Percentiles rank a stretch among this genome's conserved stretches.
Evolutionary conservation across 2,113 vertebrate species (phyloP).

Genomic region (Microcebus murinus): DNA sequence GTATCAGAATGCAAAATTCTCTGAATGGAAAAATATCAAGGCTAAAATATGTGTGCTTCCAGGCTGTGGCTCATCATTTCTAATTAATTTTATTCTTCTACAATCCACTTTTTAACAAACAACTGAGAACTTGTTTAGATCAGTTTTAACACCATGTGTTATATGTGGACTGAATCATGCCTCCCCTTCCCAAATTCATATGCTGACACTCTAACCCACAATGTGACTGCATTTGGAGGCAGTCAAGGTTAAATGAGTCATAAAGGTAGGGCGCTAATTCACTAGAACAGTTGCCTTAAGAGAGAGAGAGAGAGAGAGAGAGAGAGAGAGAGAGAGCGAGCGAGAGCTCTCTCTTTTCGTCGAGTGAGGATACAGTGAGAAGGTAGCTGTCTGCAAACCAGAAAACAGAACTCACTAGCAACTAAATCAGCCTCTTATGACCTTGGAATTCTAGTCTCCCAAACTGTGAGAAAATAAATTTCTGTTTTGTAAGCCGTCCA

Average conservation of each 20-base stretch:
- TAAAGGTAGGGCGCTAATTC: no score
- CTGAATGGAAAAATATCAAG: neutral
- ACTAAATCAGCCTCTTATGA: neutral
- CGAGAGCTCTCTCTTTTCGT: neutral
- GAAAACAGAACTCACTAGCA: neutral
- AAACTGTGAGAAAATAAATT: neutral
- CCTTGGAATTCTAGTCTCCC: neutral
- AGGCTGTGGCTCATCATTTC: neutral
- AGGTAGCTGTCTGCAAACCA: neutral
- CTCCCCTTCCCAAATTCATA: neutral
- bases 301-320: neutral
- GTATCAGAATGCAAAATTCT: neutral
- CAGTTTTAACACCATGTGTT: neutral
- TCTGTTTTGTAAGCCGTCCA: neutral
- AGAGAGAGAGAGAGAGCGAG: neutral
- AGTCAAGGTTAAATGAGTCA: neutral
- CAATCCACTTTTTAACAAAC: neutral
- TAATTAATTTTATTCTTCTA: neutral
- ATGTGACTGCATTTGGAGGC: neutral
- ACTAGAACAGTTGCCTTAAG: neutral
- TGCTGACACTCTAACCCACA: neutral
- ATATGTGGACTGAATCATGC: neutral
- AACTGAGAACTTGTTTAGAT: neutral
- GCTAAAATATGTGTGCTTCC: neutral
- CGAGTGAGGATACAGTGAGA: neutral